Evolutionary conservation across 2,797 vertebrate species (phyloP).

Genomic region (Microctenopoma stevenorrisi): DNA sequence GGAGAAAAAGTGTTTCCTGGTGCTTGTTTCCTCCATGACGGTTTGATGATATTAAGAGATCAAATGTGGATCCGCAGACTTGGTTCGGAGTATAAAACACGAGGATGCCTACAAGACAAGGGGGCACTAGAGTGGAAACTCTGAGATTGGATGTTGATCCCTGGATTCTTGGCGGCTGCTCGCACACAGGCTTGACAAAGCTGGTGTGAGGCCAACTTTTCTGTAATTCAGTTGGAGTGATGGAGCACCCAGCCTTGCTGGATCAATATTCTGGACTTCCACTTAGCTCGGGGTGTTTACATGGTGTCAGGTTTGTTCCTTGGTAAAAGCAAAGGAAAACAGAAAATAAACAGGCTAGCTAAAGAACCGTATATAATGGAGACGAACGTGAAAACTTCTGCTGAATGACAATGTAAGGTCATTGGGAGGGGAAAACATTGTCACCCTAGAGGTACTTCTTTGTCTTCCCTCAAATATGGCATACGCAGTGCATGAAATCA

Average conservation of each 20-base stretch:
- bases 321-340: constrained; percentile 11
- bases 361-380: neutral
- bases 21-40: constrained; percentile 18
- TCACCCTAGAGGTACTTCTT: neutral
- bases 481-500: constrained; percentile 25
- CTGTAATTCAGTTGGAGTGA: neutral
- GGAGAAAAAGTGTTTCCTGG: constrained; percentile 2
- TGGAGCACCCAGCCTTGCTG: neutral
- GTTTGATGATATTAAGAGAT: constrained; percentile 56
- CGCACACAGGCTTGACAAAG: neutral
- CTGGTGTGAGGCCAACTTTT: neutral
- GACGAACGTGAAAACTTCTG: neutral
- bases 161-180: constrained; percentile 11
- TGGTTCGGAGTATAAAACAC: constrained; percentile 42
- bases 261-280: constrained; percentile 46
- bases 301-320: constrained; percentile 12
- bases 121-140: constrained; percentile 48
- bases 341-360: neutral
- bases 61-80: constrained; percentile 37
- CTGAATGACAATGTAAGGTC: constrained; percentile 40
- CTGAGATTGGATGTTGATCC: constrained; percentile 53
- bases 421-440: neutral
- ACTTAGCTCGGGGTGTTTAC: constrained; percentile 7
- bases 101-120: constrained; percentile 49
- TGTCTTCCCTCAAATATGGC: constrained; percentile 2